Percentiles rank a stretch among this genome's conserved stretches.
phyloP scores from a whole-genome alignment of 2,797 vertebrate species.

The Peromyscus attwateri region DNA sequence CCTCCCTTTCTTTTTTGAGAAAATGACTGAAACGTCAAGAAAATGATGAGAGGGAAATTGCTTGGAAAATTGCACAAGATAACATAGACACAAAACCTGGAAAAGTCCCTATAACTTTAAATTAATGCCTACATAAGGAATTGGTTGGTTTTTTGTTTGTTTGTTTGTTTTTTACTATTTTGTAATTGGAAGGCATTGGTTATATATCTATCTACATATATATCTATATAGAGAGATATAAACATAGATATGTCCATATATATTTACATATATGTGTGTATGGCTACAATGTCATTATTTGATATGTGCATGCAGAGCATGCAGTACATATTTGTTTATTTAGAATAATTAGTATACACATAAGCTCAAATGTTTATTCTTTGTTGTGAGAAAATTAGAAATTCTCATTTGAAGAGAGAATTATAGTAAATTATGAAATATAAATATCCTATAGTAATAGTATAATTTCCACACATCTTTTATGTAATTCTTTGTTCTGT shows the following conservation, averaged over 20 bases:
- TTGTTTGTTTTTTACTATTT: background rate
- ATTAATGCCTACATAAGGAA: background rate
- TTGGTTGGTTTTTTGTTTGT: slow-evolving; percentile 23
- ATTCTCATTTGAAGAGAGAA: background rate
- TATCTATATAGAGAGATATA: no score
- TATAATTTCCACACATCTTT: background rate
- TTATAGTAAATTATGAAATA: background rate
- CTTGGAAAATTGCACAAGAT: slow-evolving; percentile 53
- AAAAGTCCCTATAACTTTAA: slow-evolving; percentile 29
- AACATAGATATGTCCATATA: background rate
- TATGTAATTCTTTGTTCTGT: background rate
- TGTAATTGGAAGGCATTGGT: background rate
- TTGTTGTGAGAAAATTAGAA: background rate
- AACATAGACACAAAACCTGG: slow-evolving; percentile 3
- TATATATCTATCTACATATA: background rate
- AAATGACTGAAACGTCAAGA: slow-evolving; percentile 61
- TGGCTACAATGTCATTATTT: background rate
- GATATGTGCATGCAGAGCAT: background rate
- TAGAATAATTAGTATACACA: background rate
- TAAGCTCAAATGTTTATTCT: background rate
- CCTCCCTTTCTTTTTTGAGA: background rate
- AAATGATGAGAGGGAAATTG: slow-evolving; percentile 67
- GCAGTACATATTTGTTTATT: background rate
- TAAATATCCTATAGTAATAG: background rate
- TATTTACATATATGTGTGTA: background rate